Base-by-base conservation (phyloP, 2,888 invertebrate genomes). In the Cancer borealis region DNA sequence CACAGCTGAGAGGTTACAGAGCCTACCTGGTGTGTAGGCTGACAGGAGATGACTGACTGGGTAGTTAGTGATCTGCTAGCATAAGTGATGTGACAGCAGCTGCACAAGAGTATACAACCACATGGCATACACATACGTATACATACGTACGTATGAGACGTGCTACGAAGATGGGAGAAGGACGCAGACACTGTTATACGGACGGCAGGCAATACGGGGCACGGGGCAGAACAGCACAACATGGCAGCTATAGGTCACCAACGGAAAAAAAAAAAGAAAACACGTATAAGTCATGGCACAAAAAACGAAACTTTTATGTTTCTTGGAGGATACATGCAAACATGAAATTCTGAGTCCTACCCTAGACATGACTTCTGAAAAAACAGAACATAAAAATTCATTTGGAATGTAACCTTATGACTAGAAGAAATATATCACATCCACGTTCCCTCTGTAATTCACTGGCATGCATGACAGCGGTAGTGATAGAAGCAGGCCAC, bases 151-250 rank as follows among this genome's bases (percentile, higher is more conserved):
- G 95, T 94, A 95, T 95, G 93, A 95, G 95, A 95, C 95, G 95
- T 95, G 95, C 95, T 95, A 95, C 95, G 95, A 93, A 95, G 95
- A 95, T 95, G 95, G 95, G 95, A 95, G 95, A 93, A 94, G 95
- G 95, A 95, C 95, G 95, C 93, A 95, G 95, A 95, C 95, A 95
- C 95, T 94, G 95, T 95, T 95, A 95, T 93, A 95, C 95, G 95
- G 95, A 95, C 95, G 95, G 95, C 95, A 95, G 95, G 95, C 95
- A 95, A 95, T 93, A 95, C 95, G 94, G 94, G 94, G 95, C 94
- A 94, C 93, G 93, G 94, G 94, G 94, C 91, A 95, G 94, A 95
- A 95, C 94, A 94, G 93, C 94, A 95, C 95, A 95, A 95, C 94
- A 95, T 95, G 95, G 95, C 95, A 94, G 94, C 95, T 95, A 95